phyloP scores from a whole-genome alignment of 2,113 vertebrate genomes.

The Lepidothrix coronata region DNA sequence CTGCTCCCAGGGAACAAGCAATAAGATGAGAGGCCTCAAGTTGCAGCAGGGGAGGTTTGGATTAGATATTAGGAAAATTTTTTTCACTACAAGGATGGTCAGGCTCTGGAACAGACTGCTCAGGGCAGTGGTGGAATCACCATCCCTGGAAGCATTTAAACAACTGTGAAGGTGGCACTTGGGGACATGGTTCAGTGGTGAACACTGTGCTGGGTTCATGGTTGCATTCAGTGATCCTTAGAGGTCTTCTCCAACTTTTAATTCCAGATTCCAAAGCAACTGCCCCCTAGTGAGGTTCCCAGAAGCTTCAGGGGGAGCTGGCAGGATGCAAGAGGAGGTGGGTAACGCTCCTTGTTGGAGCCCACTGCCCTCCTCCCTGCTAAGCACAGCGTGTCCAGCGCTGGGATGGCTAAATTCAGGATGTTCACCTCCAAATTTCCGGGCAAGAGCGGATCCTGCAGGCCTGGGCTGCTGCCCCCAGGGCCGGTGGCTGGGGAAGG shows the following conservation, averaged over 20 bases:
- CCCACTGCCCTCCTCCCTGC: background rate
- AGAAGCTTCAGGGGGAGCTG: background rate
- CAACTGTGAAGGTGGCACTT: background rate
- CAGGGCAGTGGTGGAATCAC: background rate
- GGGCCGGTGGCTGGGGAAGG: background rate
- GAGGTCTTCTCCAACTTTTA: background rate
- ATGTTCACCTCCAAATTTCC: background rate
- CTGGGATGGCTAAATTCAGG: background rate
- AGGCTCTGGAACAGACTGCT: background rate
- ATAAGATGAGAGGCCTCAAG: background rate
- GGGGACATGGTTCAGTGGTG: background rate
- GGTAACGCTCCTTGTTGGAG: background rate
- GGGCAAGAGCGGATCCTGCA: background rate
- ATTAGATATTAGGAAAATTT: too few species aligned
- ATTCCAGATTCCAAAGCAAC: background rate
- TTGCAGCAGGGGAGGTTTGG: background rate
- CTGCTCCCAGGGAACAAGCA: background rate
- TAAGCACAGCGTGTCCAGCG: rapidly evolving
- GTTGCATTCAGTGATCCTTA: background rate
- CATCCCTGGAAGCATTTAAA: background rate
- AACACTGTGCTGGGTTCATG: background rate
- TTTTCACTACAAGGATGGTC: background rate
- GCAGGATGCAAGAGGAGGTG: background rate
- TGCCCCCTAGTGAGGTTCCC: background rate
- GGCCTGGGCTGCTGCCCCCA: background rate